These are phyloP conservation scores for Luffia ferchaultella DNA, from an alignment of 2,888 invertebrate genomes.

Conservation along the genomic window DNA sequence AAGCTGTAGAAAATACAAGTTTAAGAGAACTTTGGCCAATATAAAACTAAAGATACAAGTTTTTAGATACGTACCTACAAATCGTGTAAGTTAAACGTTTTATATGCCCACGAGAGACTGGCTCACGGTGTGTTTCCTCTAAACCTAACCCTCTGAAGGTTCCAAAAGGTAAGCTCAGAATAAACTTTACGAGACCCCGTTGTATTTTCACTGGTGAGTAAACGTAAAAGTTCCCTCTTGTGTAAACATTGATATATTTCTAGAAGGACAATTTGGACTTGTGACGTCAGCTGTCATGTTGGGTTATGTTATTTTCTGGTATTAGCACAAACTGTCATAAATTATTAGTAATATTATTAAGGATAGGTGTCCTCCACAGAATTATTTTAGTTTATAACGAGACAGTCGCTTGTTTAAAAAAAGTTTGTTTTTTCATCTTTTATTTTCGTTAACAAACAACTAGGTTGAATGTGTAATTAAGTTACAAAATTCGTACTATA, in stretches of 20 bases:
- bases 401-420: too few species aligned
- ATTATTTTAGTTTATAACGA: too few species aligned
- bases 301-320: too few species aligned
- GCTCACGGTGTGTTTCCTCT: neutral
- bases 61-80: neutral
- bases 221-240: neutral
- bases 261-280: too few species aligned
- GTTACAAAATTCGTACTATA: too few species aligned
- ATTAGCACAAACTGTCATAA: too few species aligned
- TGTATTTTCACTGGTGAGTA: neutral
- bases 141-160: neutral
- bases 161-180: neutral
- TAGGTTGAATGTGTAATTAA: too few species aligned
- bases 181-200: neutral
- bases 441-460: too few species aligned
- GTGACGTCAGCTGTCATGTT: too few species aligned
- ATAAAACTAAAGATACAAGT: neutral
- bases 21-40: neutral
- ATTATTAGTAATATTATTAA: too few species aligned
- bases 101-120: neutral
- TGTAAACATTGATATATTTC: neutral
- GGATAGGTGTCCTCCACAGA: too few species aligned
- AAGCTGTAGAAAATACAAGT: neutral
- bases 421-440: too few species aligned
- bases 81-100: neutral